A percentile compares a stretch with the other conserved stretches of the same genome.
These are phyloP conservation scores for Micromys minutus DNA, from an alignment of 2,113 vertebrate genomes.

Conservation along the genomic window DNA sequence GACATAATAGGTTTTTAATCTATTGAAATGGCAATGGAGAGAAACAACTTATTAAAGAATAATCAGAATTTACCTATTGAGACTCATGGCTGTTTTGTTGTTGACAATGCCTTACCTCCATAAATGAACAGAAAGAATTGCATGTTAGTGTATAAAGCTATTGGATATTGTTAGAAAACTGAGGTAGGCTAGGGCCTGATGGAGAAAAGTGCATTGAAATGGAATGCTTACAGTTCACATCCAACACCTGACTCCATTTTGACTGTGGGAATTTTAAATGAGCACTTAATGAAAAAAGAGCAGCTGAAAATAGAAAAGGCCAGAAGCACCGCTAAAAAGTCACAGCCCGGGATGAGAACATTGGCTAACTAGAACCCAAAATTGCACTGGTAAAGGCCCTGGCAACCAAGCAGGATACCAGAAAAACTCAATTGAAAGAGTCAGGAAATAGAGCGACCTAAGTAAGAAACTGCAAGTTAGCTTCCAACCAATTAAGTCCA, in stretches of 20 bases:
- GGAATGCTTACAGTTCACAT: background rate
- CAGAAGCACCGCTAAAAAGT: background rate
- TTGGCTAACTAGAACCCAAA: background rate
- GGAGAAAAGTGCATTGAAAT: fast-evolving
- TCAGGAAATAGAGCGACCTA: background rate
- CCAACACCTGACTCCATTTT: background rate
- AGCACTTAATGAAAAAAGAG: background rate
- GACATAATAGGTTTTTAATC: background rate
- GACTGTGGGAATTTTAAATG: background rate
- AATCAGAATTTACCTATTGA: background rate
- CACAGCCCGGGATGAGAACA: background rate
- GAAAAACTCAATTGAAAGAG: background rate
- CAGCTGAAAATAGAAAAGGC: background rate
- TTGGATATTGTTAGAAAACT: background rate
- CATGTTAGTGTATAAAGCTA: background rate
- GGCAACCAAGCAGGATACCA: background rate
- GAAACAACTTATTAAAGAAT: conserved; percentile 4
- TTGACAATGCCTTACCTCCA: background rate
- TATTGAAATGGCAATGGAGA: background rate
- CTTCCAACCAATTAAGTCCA: background rate
- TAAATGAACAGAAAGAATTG: background rate
- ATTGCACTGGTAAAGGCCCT: background rate
- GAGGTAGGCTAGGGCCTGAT: background rate
- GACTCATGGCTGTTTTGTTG: background rate
- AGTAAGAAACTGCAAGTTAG: background rate